phyloP scores from a whole-genome alignment of 30 jellyfish, hydroid and myxozoan genomes.

The Chrysaora quinquecirrha region DNA sequence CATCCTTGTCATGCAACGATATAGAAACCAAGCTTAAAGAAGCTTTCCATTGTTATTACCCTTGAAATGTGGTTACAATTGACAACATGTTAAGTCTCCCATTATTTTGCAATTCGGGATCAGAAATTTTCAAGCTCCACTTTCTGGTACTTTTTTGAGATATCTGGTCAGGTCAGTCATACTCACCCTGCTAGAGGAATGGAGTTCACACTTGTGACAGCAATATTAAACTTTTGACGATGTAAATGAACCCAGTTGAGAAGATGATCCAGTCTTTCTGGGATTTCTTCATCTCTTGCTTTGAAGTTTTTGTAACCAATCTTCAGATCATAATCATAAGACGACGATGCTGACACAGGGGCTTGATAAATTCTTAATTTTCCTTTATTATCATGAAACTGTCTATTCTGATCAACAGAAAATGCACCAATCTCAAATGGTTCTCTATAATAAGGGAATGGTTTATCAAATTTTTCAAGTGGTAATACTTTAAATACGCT shows the following conservation, averaged over 20 bases:
- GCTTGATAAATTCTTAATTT: conserved; percentile 61
- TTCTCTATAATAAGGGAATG: conserved; percentile 73
- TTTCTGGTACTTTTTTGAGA: too few relatives aligned
- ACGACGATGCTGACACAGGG: conserved; percentile 1
- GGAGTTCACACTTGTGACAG: conserved; percentile 11
- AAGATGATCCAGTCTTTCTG: conserved; percentile 82
- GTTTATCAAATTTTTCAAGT: conserved; percentile 4
- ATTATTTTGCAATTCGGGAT: too few relatives aligned
- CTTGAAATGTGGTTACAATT: too few relatives aligned
- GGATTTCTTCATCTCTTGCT: conserved; percentile 73
- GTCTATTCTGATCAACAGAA: conserved; percentile 79
- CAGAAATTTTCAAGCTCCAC: too few relatives aligned
- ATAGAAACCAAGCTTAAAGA: too few relatives aligned
- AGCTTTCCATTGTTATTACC: too few relatives aligned
- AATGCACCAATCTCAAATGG: conserved; percentile 93
- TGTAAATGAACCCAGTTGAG: conserved; percentile 76
- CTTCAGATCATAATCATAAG: conserved; percentile 55
- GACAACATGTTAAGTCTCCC: not conserved
- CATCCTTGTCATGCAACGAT: too few relatives aligned
- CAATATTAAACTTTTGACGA: conserved; percentile 45
- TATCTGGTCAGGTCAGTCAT: not conserved
- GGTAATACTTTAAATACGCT: conserved; percentile 21
- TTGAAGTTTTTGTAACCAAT: conserved; percentile 66
- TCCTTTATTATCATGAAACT: conserved; percentile 56
- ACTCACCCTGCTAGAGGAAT: not conserved